Conservation (phyloP, 2,888 invertebrate species). For the Epinotia nisella region DNA sequence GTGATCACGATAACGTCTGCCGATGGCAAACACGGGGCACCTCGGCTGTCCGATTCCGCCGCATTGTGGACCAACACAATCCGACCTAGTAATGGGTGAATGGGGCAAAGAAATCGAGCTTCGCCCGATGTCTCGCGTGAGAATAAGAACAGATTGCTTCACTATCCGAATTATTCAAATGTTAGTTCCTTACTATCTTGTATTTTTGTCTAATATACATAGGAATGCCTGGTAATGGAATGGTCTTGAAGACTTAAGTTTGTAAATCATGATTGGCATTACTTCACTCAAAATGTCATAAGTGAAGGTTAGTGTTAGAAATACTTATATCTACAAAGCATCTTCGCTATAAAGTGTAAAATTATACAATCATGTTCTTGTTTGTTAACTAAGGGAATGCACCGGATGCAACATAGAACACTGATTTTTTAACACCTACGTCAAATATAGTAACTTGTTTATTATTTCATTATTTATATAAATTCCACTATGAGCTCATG, state of each 20-base stretch:
- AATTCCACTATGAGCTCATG: conserved; percentile 24
- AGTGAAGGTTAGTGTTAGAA: not conserved
- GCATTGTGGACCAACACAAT: conserved; percentile 50
- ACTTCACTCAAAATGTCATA: not conserved
- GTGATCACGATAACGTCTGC: conserved; percentile 57
- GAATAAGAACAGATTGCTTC: conserved; percentile 47
- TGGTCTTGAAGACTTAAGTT: not conserved
- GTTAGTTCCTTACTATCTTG: conserved; percentile 25
- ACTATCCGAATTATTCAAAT: conserved; percentile 40
- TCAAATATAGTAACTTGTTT: not conserved
- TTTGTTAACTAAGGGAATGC: not conserved
- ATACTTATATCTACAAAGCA: not conserved
- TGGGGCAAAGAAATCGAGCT: conserved; percentile 58
- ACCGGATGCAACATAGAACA: not conserved
- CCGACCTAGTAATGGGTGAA: conserved; percentile 54
- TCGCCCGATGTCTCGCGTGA: conserved; percentile 46
- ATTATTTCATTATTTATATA: conserved; percentile 4
- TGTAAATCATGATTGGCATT: not conserved
- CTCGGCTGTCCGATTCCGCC: conserved; percentile 58
- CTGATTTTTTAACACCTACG: too few species aligned
- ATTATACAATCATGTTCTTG: not conserved
- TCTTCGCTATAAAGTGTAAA: not conserved
- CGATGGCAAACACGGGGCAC: conserved; percentile 52
- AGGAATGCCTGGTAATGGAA: not conserved
- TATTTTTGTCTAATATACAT: conserved; percentile 3